These are phyloP conservation scores for Mus pahari DNA, from an alignment of 2,113 vertebrate genomes.

Conservation along the genomic window DNA sequence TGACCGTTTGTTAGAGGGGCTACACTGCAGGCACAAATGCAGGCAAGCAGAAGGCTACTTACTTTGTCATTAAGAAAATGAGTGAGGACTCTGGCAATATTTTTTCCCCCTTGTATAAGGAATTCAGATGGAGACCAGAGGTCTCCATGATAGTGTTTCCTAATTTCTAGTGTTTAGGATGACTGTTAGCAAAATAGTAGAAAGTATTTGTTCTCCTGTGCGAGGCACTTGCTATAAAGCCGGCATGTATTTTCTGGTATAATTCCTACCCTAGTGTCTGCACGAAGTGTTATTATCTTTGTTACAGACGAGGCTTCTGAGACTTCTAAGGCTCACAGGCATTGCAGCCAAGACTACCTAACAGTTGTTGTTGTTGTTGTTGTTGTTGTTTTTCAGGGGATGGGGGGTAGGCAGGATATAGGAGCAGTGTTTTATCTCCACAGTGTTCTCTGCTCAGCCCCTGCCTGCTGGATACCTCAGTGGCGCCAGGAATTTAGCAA, in stretches of 20 bases:
- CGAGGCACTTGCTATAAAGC: background rate
- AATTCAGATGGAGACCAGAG: background rate
- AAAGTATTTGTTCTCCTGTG: background rate
- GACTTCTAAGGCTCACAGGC: background rate
- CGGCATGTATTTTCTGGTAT: background rate
- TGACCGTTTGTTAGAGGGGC: background rate
- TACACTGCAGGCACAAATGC: background rate
- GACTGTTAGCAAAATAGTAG: background rate
- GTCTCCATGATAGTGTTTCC: background rate
- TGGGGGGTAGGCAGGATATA: too few species aligned
- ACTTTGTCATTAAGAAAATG: constrained; percentile 22
- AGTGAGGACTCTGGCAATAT: background rate
- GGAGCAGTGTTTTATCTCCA: background rate
- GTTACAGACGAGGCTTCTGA: background rate
- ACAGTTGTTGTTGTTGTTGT: too few species aligned
- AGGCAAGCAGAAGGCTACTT: background rate
- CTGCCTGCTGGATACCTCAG: too few species aligned
- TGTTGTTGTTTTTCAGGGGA: too few species aligned
- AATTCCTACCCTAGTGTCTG: background rate
- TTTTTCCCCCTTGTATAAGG: background rate
- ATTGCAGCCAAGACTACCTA: rapidly evolving
- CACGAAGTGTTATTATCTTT: background rate
- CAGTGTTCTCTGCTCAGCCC: background rate
- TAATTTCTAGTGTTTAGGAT: constrained; percentile 1
- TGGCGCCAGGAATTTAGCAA: background rate